A percentile compares a stretch with the other conserved stretches of the same genome.
phyloP scores from a whole-genome alignment of 1,140 invertebrate species.

The Bemisia tabaci region DNA sequence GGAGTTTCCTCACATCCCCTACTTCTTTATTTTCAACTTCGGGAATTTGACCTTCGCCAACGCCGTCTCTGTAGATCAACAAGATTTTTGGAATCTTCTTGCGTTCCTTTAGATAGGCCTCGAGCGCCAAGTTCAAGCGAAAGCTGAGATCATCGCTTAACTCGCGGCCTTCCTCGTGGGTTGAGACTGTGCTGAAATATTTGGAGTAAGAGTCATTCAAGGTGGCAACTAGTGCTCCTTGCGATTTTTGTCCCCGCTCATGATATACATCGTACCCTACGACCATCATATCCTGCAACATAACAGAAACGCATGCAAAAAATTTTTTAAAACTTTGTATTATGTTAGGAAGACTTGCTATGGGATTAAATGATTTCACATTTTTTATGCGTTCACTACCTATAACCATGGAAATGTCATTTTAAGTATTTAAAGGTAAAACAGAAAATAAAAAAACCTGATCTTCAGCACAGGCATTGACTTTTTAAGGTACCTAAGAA shows the following conservation, averaged over 20 bases:
- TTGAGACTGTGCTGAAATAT: conserved; percentile 51
- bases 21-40: conserved; percentile 49
- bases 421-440: too few species aligned
- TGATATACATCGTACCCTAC: conserved; percentile 81
- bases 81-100: conserved; percentile 37
- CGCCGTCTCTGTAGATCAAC: conserved; percentile 61
- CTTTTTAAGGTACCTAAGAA: too few species aligned
- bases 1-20: too few species aligned
- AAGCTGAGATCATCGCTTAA: conserved; percentile 42
- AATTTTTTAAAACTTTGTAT: too few species aligned
- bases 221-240: conserved; percentile 62
- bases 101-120: conserved; percentile 24
- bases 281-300: conserved; percentile 61
- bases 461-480: too few species aligned
- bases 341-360: too few species aligned
- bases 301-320: conserved; percentile 22
- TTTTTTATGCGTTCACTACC: too few species aligned
- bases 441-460: too few species aligned
- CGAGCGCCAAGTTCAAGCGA: conserved; percentile 6
- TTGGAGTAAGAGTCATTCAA: conserved; percentile 44
- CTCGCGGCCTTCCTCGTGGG: conserved; percentile 59
- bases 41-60: conserved; percentile 67
- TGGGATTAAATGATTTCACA: too few species aligned
- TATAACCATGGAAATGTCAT: too few species aligned
- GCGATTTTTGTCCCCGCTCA: conserved; percentile 47